A percentile compares a stretch with the other conserved stretches of the same genome.
Conservation (phyloP, 2,888 invertebrate species). For the Choristoneura rosaceana region DNA sequence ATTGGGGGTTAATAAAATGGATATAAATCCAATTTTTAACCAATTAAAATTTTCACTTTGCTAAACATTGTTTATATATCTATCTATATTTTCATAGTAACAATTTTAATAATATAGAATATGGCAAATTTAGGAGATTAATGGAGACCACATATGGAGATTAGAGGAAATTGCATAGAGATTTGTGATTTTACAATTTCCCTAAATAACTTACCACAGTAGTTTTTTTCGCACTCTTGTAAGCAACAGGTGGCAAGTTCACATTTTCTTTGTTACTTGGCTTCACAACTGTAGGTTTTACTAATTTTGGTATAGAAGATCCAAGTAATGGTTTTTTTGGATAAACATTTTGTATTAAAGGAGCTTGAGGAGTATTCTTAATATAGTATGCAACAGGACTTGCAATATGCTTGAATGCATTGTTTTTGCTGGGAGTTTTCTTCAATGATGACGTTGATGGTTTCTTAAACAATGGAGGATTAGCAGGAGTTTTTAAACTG, state of each 20-base stretch:
- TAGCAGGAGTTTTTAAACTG: slow-evolving; percentile 63
- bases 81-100: no score
- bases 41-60: no score
- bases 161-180: no score
- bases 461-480: slow-evolving; percentile 54
- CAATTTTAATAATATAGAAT: no score
- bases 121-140: no score
- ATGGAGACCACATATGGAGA: no score
- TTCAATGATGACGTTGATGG: slow-evolving; percentile 52
- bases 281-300: slow-evolving; percentile 51
- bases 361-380: slow-evolving; percentile 65
- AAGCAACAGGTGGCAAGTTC: slow-evolving; percentile 63
- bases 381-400: slow-evolving; percentile 77
- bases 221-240: slow-evolving; percentile 70
- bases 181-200: neutral
- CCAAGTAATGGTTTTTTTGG: slow-evolving; percentile 65
- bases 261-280: slow-evolving; percentile 64
- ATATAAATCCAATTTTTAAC: no score
- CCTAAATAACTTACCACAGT: slow-evolving; percentile 62
- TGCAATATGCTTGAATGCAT: slow-evolving; percentile 64
- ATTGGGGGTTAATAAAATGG: no score
- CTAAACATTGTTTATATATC: no score
- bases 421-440: slow-evolving; percentile 57
- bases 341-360: slow-evolving; percentile 64
- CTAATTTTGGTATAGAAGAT: slow-evolving; percentile 63